Conservation (phyloP, 2,888 invertebrate species). For the Rhagonycha lutea region DNA sequence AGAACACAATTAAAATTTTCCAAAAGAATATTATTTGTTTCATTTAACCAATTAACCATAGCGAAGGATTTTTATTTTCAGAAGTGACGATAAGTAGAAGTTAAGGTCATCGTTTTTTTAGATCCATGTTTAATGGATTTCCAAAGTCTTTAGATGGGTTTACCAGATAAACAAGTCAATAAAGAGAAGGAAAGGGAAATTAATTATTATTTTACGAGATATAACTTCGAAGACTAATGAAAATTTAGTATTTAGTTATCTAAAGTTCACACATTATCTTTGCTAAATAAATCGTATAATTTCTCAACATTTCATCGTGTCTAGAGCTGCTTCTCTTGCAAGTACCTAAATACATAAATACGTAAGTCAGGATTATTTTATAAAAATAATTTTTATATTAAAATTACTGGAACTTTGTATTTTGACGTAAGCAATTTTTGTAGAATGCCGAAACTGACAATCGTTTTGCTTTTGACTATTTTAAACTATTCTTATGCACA, state of each 20-base stretch:
- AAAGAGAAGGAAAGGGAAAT: slow-evolving; percentile 5
- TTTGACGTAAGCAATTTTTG: neutral
- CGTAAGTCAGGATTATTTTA: slow-evolving; percentile 23
- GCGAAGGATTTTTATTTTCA: neutral
- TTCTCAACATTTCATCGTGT: neutral
- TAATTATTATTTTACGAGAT: slow-evolving; percentile 1
- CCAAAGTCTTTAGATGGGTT: slow-evolving; percentile 25
- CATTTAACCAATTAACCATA: neutral
- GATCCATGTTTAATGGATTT: slow-evolving; percentile 13
- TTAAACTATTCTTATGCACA: neutral
- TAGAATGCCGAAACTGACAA: neutral
- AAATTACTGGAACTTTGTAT: neutral
- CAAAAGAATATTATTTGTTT: too few species aligned
- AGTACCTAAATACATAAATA: neutral
- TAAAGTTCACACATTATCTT: slow-evolving; percentile 5
- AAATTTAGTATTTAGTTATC: slow-evolving; percentile 4
- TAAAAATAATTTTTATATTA: neutral
- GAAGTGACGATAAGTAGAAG: neutral
- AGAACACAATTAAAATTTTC: too few species aligned
- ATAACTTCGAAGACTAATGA: slow-evolving; percentile 2
- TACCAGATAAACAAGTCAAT: slow-evolving; percentile 19
- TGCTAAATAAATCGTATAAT: neutral
- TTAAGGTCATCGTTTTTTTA: slow-evolving; percentile 18
- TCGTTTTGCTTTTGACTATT: neutral
- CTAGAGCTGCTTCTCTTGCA: neutral